Conservation (phyloP, 1,140 invertebrate genomes). For the Matsumurasca onukii region DNA sequence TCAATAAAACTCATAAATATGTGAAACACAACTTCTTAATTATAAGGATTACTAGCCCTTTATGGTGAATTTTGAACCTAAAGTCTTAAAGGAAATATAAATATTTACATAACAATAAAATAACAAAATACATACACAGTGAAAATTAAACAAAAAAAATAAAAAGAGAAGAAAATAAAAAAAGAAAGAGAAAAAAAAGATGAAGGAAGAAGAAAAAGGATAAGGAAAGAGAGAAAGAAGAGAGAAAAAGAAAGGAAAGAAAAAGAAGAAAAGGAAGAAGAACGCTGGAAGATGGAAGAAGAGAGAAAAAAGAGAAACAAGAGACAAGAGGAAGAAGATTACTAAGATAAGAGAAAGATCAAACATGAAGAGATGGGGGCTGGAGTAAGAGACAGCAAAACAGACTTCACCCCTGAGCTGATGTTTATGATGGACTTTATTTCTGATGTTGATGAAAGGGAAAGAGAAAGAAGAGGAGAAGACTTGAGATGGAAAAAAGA, state of each 20-base stretch:
- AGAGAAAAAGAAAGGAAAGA: not conserved
- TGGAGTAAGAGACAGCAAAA: not conserved
- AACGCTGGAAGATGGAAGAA: not conserved
- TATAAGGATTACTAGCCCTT: too few relatives aligned
- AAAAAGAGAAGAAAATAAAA: not conserved
- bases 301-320: not conserved
- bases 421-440: not conserved
- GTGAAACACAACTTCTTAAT: too few relatives aligned
- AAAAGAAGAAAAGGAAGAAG: not conserved
- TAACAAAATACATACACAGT: too few relatives aligned
- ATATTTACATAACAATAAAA: too few relatives aligned
- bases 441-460: not conserved
- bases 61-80: too few relatives aligned
- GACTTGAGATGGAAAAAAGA: constrained; percentile 7
- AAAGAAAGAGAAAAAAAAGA: not conserved
- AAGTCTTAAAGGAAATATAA: too few relatives aligned
- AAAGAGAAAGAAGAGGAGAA: not conserved
- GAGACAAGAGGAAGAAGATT: not conserved
- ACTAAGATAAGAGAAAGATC: too few relatives aligned
- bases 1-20: too few relatives aligned
- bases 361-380: too few relatives aligned
- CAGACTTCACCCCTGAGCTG: not conserved
- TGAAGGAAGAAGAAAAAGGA: not conserved
- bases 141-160: not conserved
- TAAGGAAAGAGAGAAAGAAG: not conserved